Evolutionary conservation across 1,140 invertebrate species (phyloP).

Genomic region (Zaprionus inermis): DNA sequence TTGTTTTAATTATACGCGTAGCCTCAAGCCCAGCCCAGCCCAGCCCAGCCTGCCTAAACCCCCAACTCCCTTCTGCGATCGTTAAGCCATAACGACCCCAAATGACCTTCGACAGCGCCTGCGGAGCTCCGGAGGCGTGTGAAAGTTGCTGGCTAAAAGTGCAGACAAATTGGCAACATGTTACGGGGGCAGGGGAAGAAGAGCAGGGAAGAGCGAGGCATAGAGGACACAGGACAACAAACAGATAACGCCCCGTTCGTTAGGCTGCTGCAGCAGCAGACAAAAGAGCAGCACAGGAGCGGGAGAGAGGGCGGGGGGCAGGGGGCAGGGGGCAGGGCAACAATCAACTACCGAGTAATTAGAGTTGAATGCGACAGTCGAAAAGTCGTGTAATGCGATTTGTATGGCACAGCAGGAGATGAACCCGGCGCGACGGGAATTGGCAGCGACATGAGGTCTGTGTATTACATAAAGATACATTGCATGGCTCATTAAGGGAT

Average conservation of each 20-base stretch:
- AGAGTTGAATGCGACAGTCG: slow-evolving; percentile 76
- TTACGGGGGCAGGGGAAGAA: slow-evolving; percentile 11
- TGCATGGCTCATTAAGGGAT: slow-evolving; percentile 66
- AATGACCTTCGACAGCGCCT: slow-evolving; percentile 63
- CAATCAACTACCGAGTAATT: slow-evolving; percentile 80
- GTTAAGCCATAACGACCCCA: slow-evolving; percentile 52
- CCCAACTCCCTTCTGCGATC: neutral
- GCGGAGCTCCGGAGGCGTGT: slow-evolving; percentile 50
- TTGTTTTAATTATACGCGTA: slow-evolving; percentile 64
- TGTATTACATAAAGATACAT: slow-evolving; percentile 75
- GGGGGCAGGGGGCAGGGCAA: slow-evolving; percentile 10
- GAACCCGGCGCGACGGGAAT: no score
- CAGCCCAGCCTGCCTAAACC: neutral
- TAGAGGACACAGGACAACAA: slow-evolving; percentile 61
- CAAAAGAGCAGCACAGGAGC: slow-evolving; percentile 35
- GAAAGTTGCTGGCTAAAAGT: slow-evolving; percentile 60
- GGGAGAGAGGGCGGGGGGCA: neutral
- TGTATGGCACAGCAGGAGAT: slow-evolving; percentile 75
- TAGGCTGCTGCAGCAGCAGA: slow-evolving; percentile 36
- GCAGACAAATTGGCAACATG: slow-evolving; percentile 71
- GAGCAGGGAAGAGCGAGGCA: slow-evolving; percentile 21
- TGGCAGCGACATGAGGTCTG: slow-evolving; percentile 46
- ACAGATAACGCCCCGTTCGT: slow-evolving; percentile 72
- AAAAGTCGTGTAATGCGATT: slow-evolving; percentile 82
- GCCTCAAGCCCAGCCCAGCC: neutral